These are phyloP conservation scores for Chaetodon trifascialis DNA, from an alignment of 2,113 vertebrate species.

Conservation along the genomic window DNA sequence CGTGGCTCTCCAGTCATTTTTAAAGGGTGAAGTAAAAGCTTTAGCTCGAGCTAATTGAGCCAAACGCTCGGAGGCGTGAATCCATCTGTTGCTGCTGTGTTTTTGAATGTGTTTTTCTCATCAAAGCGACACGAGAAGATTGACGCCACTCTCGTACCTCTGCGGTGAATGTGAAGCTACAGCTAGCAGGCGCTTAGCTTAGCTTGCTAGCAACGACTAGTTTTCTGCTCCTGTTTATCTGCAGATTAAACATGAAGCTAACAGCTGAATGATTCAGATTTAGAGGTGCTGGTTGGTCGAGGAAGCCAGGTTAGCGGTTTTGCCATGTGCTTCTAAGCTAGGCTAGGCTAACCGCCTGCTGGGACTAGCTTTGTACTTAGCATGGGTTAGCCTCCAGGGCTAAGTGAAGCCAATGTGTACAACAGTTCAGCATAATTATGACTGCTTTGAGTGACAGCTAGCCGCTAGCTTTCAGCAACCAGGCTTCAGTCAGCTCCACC, in stretches of 20 bases:
- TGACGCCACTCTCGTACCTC: neutral
- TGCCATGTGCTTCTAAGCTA: neutral
- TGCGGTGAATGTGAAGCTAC: neutral
- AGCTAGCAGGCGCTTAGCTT: neutral
- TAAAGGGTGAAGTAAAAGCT: too few relatives aligned
- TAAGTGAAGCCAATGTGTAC: too few relatives aligned
- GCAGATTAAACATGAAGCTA: neutral
- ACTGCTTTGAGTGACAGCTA: too few relatives aligned
- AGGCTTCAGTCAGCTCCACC: too few relatives aligned
- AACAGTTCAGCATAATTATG: too few relatives aligned
- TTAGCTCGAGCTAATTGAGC: neutral
- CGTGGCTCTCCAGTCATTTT: too few relatives aligned
- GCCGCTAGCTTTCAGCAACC: too few relatives aligned
- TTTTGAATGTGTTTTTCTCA: too few relatives aligned
- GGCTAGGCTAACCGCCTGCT: neutral
- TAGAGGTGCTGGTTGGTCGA: too few relatives aligned
- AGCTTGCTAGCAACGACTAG: neutral
- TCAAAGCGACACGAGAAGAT: neutral
- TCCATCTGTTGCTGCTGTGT: neutral
- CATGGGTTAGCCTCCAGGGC: too few relatives aligned
- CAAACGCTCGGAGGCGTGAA: neutral
- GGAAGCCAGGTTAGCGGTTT: neutral
- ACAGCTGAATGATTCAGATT: neutral
- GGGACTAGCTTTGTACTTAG: neutral
- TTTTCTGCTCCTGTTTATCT: neutral